phyloP scores from a whole-genome alignment of 1,140 invertebrate species.

The Paramacrobiotus metropolitanus region DNA sequence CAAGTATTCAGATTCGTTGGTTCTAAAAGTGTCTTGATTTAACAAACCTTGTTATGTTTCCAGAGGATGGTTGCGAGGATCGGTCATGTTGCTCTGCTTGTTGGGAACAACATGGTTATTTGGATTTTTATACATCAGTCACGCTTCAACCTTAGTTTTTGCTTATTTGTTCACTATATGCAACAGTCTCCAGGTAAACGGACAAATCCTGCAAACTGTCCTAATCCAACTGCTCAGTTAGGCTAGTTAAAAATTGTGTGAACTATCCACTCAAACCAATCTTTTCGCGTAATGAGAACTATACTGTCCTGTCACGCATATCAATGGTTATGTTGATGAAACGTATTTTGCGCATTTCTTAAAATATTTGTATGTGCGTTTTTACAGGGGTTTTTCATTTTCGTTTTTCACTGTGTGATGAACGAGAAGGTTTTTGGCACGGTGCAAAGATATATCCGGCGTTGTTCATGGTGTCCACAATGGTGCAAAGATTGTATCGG shows the following conservation, averaged over 20 bases:
- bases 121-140: constrained; percentile 19
- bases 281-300: too few species aligned
- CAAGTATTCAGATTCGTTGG: too few species aligned
- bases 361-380: neutral
- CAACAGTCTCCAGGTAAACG: constrained; percentile 20
- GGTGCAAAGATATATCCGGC: neutral
- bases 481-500: neutral
- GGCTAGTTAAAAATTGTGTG: too few species aligned
- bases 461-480: neutral
- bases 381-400: constrained; percentile 56
- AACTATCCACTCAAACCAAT: too few species aligned
- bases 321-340: too few species aligned
- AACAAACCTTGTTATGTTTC: constrained; percentile 7
- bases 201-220: constrained; percentile 19
- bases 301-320: too few species aligned
- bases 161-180: constrained; percentile 22
- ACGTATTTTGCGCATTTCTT: too few species aligned
- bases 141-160: constrained; percentile 16
- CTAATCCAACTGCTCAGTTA: neutral
- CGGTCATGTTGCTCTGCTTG: constrained; percentile 47
- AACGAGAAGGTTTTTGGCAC: constrained; percentile 53
- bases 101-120: constrained; percentile 22
- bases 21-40: too few species aligned
- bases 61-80: constrained; percentile 63
- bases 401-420: constrained; percentile 76